These are phyloP conservation scores for Pseudotriccus pelzelni DNA, from an alignment of 2,797 vertebrate genomes.

Conservation along the genomic window DNA sequence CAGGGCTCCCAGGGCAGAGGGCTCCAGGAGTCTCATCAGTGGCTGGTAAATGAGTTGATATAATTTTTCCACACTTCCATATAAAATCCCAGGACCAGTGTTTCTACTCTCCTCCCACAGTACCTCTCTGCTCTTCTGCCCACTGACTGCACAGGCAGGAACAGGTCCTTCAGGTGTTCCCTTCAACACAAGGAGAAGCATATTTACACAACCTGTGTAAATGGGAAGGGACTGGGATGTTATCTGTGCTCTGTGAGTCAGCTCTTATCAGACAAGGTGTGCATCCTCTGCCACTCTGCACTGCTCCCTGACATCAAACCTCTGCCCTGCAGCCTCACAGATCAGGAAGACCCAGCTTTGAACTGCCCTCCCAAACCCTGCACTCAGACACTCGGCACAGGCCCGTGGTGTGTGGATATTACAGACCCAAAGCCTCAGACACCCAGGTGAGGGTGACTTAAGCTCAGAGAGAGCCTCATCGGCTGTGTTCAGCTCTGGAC, in stretches of 20 bases:
- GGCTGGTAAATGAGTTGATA: background rate
- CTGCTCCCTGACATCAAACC: rapidly evolving
- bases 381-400: background rate
- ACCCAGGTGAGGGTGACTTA: background rate
- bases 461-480: background rate
- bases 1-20: background rate
- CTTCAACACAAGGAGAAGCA: background rate
- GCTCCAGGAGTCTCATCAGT: background rate
- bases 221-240: background rate
- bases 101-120: background rate
- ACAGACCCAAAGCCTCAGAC: background rate
- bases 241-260: too few species aligned
- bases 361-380: background rate
- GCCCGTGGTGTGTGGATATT: rapidly evolving
- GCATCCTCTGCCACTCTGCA: background rate
- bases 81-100: background rate
- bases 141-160: background rate
- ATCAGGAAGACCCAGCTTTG: background rate
- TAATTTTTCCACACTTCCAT: background rate
- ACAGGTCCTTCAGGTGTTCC: background rate
- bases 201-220: background rate
- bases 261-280: too few species aligned
- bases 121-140: background rate
- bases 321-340: background rate
- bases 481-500: background rate